phyloP scores from a whole-genome alignment of 2,113 vertebrate species.

The Atrichornis clamosus region DNA sequence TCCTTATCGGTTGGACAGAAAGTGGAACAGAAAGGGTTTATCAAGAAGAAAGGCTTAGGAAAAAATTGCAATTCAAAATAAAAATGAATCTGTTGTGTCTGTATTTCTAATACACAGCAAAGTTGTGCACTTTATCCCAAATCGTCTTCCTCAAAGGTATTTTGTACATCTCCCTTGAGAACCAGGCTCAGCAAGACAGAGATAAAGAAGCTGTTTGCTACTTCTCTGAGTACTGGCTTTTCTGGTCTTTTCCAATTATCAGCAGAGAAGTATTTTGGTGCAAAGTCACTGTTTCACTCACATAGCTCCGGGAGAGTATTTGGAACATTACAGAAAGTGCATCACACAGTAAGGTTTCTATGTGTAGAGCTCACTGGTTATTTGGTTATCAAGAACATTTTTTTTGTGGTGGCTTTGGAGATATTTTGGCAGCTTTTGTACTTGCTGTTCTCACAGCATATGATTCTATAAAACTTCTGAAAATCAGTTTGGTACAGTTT shows the following conservation, averaged over 20 bases:
- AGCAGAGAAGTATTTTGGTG: neutral
- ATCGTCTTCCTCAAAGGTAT: neutral
- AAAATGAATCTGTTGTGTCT: neutral
- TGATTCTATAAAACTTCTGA: neutral
- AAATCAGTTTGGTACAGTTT: neutral
- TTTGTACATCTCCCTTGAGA: neutral
- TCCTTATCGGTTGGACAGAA: neutral
- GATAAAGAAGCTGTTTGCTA: neutral
- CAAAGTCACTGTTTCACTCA: neutral
- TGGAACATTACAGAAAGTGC: neutral
- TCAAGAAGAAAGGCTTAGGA: neutral
- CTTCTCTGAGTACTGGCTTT: neutral
- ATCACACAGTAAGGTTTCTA: neutral
- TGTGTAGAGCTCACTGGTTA: neutral
- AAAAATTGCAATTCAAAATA: neutral
- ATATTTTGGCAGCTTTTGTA: neutral
- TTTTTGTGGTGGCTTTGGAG: neutral
- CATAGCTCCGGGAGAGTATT: neutral
- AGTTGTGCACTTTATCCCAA: neutral
- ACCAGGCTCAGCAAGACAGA: neutral
- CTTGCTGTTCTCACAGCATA: neutral
- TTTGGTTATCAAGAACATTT: neutral
- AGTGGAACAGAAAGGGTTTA: neutral
- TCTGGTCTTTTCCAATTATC: neutral
- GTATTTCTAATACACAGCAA: neutral